Conservation (phyloP, 2,113 vertebrate genomes). For the Calyptomena viridis region DNA sequence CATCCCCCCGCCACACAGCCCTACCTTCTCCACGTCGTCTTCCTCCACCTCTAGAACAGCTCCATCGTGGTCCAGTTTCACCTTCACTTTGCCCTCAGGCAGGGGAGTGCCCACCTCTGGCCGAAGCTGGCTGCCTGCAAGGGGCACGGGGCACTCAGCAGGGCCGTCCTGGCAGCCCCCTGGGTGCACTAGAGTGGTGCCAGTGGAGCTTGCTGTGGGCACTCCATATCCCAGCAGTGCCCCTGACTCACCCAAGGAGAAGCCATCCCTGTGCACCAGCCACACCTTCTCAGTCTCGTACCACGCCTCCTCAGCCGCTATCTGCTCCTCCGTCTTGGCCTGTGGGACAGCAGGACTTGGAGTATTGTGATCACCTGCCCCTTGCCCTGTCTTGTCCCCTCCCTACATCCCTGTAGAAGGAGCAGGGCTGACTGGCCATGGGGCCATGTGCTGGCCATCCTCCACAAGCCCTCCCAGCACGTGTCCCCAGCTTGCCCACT, state of each 20-base stretch:
- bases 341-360: slow-evolving; percentile 12
- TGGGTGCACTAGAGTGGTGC: background rate
- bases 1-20: background rate
- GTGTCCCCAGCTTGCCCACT: rapidly evolving
- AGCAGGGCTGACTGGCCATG: background rate
- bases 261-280: slow-evolving; percentile 95
- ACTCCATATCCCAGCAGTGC: rapidly evolving
- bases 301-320: slow-evolving; percentile 91
- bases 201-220: rapidly evolving
- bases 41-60: slow-evolving; percentile 92
- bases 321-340: slow-evolving; percentile 96
- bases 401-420: background rate
- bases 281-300: slow-evolving; percentile 95
- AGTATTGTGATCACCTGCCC: background rate
- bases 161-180: background rate
- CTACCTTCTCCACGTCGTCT: slow-evolving; percentile 95
- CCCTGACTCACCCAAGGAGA: slow-evolving; percentile 87
- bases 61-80: slow-evolving; percentile 90
- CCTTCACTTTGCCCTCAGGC: slow-evolving; percentile 90
- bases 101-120: slow-evolving; percentile 71
- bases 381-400: background rate
- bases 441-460: background rate
- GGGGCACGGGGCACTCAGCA: background rate
- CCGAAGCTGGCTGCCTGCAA: slow-evolving; percentile 86
- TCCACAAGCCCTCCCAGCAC: background rate